Evolutionary conservation across 2,888 invertebrate genomes (phyloP).

Genomic region (Hyles lineata): DNA sequence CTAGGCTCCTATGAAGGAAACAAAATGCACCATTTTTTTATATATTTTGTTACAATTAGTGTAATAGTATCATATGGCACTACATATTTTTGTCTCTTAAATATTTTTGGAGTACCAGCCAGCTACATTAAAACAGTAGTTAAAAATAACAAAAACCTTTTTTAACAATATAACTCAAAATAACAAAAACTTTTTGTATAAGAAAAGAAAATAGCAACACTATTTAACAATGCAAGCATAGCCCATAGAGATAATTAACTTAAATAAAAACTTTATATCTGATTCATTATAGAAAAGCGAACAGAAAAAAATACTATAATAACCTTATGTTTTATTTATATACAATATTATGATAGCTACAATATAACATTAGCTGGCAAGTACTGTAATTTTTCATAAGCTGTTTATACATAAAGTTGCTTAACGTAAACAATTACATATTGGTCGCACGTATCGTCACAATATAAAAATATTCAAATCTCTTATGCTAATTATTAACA

Average conservation of each 20-base stretch:
- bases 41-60: conserved; percentile 23
- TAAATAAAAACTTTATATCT: background rate
- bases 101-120: conserved; percentile 32
- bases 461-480: conserved; percentile 76
- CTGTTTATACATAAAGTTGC: conserved; percentile 22
- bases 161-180: background rate
- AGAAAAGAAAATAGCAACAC: background rate
- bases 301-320: background rate
- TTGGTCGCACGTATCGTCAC: conserved; percentile 66
- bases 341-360: background rate
- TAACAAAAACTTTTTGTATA: background rate
- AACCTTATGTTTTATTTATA: background rate
- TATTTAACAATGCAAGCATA: background rate
- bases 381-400: conserved; percentile 26
- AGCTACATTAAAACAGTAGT: conserved; percentile 14
- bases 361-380: conserved; percentile 19
- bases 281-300: too few species aligned
- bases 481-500: conserved; percentile 64
- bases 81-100: conserved; percentile 47
- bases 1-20: conserved; percentile 73
- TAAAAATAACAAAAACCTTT: background rate
- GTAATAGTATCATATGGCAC: conserved; percentile 63
- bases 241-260: conserved; percentile 6
- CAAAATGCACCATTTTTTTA: conserved; percentile 72
- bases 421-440: conserved; percentile 53